Base-by-base conservation (phyloP, 2,113 vertebrate genomes). In the Psilopsiagon aurifrons region DNA sequence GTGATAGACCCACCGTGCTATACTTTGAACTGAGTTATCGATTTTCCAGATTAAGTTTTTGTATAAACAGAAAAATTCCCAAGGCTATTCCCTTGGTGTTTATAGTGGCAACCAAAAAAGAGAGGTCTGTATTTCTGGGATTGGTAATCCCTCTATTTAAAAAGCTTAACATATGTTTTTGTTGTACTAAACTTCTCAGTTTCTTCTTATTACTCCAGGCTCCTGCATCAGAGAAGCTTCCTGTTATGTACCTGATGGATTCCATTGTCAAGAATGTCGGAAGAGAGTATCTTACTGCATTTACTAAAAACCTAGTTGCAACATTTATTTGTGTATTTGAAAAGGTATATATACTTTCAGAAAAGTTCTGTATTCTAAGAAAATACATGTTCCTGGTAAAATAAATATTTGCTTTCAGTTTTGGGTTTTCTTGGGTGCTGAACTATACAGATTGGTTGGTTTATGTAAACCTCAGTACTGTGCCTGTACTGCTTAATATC, bases 231-330 rank as follows among this genome's bases (percentile, higher is more conserved):
- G 99, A 99, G 99, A 99, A 99, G 99, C 99, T 99, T 86, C 99
- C 99, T 33, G 99, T 99, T 98, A 99, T 99, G 99, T 99, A 99
- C 98, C 99, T 99, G 98, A 99, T 99, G 99, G 99, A 99, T 98
- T 99, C 99, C 98, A 99, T 99, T 98, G 99, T 99, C 98, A 99
- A 99, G 99, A 99, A 99, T 95, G 99, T 99, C 98, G 99, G 99
- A 98, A 98, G 99, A 99, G 99, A 99, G 73, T 99, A 99, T 99
- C 99, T 99, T 97, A 98, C 98, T 98, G 99, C 99, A 98, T 99
- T 99, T 99, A 98, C 99, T 99, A 99, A 99, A 99, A 99, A 99
- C 99, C 99, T 99, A 99, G 98, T 99, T 98, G 98, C 99, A 98
- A 99, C 99, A 98, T 99, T 99, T 99, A 98, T 99, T 98, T 99